Evolutionary conservation across 2,113 vertebrate genomes (phyloP).

Genomic region (Elaphurus davidianus): DNA sequence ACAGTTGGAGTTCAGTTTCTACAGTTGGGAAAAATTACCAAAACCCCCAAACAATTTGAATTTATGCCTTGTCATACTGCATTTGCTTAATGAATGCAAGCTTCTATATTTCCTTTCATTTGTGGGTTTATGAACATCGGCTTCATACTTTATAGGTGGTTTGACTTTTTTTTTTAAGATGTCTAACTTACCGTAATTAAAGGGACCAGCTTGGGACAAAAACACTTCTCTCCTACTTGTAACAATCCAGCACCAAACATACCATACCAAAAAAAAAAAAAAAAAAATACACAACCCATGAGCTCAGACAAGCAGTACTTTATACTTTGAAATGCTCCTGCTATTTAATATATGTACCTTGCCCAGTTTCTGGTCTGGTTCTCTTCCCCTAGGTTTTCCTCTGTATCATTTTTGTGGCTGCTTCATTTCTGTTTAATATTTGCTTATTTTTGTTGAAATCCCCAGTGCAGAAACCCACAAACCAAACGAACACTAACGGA

Average conservation of each 20-base stretch:
- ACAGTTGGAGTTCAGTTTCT: conserved; percentile 30
- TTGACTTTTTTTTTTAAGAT: conserved; percentile 26
- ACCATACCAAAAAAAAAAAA: background rate
- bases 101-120: conserved; percentile 60
- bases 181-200: conserved; percentile 44
- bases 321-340: conserved; percentile 31
- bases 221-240: conserved; percentile 29
- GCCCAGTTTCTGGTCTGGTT: conserved; percentile 55
- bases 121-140: conserved; percentile 51
- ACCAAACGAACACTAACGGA: conserved; percentile 82
- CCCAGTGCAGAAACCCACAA: conserved; percentile 79
- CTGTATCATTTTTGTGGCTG: conserved; percentile 68
- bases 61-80: conserved; percentile 56
- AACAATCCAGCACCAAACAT: conserved; percentile 11
- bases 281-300: background rate
- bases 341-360: conserved; percentile 37
- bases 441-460: conserved; percentile 83
- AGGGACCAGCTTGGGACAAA: conserved; percentile 30
- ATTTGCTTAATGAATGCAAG: conserved; percentile 60
- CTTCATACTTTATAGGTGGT: conserved; percentile 39
- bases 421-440: conserved; percentile 81
- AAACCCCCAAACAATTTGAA: conserved; percentile 43
- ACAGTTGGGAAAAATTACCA: conserved; percentile 50
- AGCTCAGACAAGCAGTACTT: conserved; percentile 15
- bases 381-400: conserved; percentile 59